phyloP scores from a whole-genome alignment of 2,888 invertebrate species.

The Microchrysa polita region DNA sequence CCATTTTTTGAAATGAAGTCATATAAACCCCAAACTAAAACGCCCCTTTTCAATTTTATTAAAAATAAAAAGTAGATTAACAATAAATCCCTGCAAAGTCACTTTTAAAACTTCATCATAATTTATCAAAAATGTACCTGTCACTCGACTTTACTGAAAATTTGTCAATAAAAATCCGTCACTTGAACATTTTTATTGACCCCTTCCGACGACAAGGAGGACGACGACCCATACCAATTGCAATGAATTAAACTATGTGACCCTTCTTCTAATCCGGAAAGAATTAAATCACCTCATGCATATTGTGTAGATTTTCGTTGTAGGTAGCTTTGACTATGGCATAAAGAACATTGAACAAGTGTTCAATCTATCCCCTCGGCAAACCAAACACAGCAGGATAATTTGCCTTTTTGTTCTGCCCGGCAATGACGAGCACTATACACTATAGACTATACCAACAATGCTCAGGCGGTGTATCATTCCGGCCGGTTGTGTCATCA shows the following conservation, averaged over 20 bases:
- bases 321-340: constrained; percentile 14
- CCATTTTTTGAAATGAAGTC: too few species aligned
- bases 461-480: constrained; percentile 1
- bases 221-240: neutral
- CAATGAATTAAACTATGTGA: constrained; percentile 40
- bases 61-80: neutral
- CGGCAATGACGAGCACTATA: too few species aligned
- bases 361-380: constrained; percentile 31
- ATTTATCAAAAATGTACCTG: constrained; percentile 41
- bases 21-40: too few species aligned
- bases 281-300: constrained; percentile 45
- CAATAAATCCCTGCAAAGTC: neutral
- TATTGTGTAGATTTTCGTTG: constrained; percentile 34
- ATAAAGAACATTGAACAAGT: neutral
- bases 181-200: constrained; percentile 32
- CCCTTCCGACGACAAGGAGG: constrained; percentile 1
- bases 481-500: neutral
- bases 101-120: constrained; percentile 6
- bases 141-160: constrained; percentile 15
- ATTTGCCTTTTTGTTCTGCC: constrained; percentile 15
- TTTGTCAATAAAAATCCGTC: constrained; percentile 41
- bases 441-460: neutral
- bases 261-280: constrained; percentile 37
- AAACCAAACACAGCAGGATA: constrained; percentile 39
- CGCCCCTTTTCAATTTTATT: too few species aligned